Evolutionary conservation across 2,888 invertebrate genomes (phyloP).

Genomic region (Cetonia aurata): DNA sequence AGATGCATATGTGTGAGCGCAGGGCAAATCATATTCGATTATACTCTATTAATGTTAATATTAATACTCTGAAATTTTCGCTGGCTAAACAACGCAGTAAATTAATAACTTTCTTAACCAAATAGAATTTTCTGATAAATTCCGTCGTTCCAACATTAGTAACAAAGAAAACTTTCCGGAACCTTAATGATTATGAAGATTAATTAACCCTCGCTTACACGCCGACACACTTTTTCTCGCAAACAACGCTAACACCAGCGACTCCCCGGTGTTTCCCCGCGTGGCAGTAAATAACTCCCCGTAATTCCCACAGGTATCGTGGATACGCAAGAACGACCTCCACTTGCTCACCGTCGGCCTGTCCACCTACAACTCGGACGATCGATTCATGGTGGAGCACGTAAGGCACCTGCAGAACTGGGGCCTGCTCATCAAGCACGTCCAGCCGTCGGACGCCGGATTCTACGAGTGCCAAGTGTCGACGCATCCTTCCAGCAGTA

Average conservation of each 20-base stretch:
- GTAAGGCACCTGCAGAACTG: constrained; percentile 75
- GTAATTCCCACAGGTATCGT: constrained; percentile 70
- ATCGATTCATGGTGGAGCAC: constrained; percentile 75
- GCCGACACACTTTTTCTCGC: too few relatives aligned
- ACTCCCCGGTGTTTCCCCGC: not conserved
- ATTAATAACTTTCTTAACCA: too few relatives aligned
- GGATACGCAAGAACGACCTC: constrained; percentile 79
- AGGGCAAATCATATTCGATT: too few relatives aligned
- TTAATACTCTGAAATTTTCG: too few relatives aligned
- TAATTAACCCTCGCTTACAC: constrained; percentile 28
- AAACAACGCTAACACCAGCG: too few relatives aligned
- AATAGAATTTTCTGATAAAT: too few relatives aligned
- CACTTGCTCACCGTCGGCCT: constrained; percentile 78
- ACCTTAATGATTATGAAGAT: constrained; percentile 9
- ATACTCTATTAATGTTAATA: too few relatives aligned
- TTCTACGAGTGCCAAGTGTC: constrained; percentile 86
- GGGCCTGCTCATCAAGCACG: constrained; percentile 77
- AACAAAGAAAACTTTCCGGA: not conserved
- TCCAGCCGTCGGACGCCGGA: constrained; percentile 79
- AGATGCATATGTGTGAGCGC: too few relatives aligned
- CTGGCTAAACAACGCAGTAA: too few relatives aligned
- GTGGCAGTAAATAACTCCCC: not conserved
- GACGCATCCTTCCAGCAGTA: constrained; percentile 82
- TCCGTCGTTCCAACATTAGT: too few relatives aligned
- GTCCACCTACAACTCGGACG: constrained; percentile 78